These are phyloP conservation scores for Etia nguti DNA, from an alignment of 2,113 vertebrate genomes.

Conservation along the genomic window DNA sequence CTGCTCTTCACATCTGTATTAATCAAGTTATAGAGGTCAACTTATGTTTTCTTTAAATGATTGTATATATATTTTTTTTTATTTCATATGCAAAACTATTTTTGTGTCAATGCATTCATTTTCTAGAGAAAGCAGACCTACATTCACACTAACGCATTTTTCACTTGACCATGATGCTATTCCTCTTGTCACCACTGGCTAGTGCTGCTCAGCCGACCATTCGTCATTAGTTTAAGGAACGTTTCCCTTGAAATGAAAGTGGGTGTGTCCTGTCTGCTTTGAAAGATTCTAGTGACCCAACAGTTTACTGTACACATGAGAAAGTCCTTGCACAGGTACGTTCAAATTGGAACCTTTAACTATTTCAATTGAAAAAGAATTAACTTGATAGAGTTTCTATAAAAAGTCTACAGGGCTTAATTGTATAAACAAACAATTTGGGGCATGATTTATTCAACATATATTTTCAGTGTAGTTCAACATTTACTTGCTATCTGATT, in stretches of 20 bases:
- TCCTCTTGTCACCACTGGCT: neutral
- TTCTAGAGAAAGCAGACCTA: neutral
- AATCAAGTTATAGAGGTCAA: neutral
- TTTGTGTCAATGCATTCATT: neutral
- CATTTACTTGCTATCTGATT: fast-evolving
- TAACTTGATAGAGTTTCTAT: fast-evolving
- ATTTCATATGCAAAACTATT: neutral
- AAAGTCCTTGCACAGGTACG: neutral
- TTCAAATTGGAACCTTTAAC: neutral
- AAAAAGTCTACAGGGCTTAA: neutral
- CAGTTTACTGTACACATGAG: neutral
- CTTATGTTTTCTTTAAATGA: fast-evolving
- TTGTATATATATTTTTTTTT: neutral
- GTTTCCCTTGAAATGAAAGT: neutral
- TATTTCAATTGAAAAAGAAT: fast-evolving
- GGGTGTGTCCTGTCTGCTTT: neutral
- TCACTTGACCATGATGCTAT: neutral
- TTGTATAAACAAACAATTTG: neutral
- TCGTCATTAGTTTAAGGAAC: neutral
- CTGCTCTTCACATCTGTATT: neutral
- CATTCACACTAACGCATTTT: neutral
- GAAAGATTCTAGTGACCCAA: fast-evolving
- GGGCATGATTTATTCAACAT: neutral
- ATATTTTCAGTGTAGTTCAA: neutral
- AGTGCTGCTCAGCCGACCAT: neutral